These are phyloP conservation scores for Geotrupes spiniger DNA, from an alignment of 2,888 invertebrate species.

Conservation along the genomic window DNA sequence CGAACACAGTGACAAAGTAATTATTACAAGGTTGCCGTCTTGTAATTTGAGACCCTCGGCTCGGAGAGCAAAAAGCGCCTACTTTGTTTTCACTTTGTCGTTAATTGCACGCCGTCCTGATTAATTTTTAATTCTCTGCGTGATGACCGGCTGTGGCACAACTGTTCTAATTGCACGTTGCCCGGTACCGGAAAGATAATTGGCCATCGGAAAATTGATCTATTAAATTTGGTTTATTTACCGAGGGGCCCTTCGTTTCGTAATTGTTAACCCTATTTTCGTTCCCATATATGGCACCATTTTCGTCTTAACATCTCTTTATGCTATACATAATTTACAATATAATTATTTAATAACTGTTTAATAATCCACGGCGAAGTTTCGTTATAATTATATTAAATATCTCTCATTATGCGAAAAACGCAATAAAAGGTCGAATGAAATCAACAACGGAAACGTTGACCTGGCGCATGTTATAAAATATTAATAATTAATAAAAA, in stretches of 20 bases:
- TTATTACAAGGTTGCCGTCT: conserved; percentile 35
- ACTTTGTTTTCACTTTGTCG: conserved; percentile 32
- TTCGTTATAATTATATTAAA: no score
- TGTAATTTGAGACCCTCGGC: conserved; percentile 33
- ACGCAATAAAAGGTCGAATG: no score
- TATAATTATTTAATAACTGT: no score
- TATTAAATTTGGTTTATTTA: conserved; percentile 24
- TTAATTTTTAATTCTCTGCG: conserved; percentile 47
- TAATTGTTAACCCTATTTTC: conserved; percentile 6
- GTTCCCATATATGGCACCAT: neutral
- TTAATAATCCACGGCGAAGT: no score
- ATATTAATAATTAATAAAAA: no score
- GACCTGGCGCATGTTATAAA: no score
- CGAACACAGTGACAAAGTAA: conserved; percentile 34
- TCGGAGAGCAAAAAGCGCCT: conserved; percentile 29
- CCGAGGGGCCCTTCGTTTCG: conserved; percentile 1
- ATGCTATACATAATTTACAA: no score
- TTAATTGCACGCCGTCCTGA: conserved; percentile 44
- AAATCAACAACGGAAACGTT: no score
- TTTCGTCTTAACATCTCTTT: no score
- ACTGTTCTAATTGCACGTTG: conserved; percentile 45
- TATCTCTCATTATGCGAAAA: no score
- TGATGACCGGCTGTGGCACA: conserved; percentile 43
- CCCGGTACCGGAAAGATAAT: conserved; percentile 28
- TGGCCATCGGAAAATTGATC: conserved; percentile 31